Evolutionary conservation across 2,113 vertebrate species (phyloP).

Genomic region (Lophotis ruficrista): DNA sequence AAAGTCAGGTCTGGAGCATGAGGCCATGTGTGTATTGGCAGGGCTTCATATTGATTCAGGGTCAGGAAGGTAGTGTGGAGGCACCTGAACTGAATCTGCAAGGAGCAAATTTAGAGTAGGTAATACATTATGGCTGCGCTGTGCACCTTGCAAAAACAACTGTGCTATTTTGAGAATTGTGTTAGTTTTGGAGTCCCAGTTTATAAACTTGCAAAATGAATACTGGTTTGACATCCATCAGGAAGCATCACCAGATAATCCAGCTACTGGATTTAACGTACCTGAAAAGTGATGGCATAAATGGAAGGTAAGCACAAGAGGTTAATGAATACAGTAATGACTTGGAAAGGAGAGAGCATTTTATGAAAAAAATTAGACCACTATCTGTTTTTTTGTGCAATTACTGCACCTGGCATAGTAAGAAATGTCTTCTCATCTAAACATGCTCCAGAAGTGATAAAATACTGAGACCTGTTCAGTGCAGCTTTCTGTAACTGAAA

Average conservation of each 20-base stretch:
- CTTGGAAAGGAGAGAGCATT: neutral
- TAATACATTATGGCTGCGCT: neutral
- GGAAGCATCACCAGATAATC: neutral
- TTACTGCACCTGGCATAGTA: neutral
- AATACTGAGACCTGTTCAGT: neutral
- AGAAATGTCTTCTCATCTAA: neutral
- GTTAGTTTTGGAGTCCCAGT: neutral
- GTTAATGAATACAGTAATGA: neutral
- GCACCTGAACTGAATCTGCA: neutral
- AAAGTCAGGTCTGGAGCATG: neutral
- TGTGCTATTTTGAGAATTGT: neutral
- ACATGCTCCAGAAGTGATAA: neutral
- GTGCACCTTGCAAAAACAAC: neutral
- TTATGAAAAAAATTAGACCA: neutral
- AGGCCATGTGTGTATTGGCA: neutral
- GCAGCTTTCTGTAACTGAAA: neutral
- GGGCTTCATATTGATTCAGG: neutral
- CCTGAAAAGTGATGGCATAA: neutral
- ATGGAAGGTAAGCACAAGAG: neutral
- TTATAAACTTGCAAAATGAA: neutral
- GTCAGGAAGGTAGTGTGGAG: neutral
- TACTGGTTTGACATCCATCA: neutral
- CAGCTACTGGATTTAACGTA: neutral
- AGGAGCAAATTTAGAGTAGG: neutral
- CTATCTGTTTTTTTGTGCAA: neutral